phyloP scores from a whole-genome alignment of 2,113 vertebrate species.

The Onychorhynchus coronatus region DNA sequence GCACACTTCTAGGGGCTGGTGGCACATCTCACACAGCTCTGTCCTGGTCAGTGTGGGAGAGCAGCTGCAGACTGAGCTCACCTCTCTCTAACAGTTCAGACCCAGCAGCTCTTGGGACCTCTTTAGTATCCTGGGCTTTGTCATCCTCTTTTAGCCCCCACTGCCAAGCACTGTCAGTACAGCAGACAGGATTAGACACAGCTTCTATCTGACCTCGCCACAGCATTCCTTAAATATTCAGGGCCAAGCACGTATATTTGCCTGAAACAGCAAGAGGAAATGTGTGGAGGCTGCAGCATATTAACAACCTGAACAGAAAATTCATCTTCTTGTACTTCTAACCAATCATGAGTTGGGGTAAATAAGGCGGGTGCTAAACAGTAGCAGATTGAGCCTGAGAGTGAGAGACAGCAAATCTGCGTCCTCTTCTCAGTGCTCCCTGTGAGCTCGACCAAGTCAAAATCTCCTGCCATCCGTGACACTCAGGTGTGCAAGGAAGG shows the following conservation, averaged over 20 bases:
- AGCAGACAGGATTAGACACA: not conserved
- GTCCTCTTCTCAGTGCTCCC: not conserved
- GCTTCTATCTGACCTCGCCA: not conserved
- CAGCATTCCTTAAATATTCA: not conserved
- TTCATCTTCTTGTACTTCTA: not conserved
- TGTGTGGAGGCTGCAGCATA: not conserved
- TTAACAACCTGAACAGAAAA: not conserved
- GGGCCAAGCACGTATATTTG: not conserved
- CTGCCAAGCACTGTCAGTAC: not conserved
- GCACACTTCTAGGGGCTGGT: not conserved
- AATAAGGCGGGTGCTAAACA: not conserved
- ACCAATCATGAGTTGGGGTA: not conserved
- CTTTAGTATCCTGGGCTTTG: not conserved
- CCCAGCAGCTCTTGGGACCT: not conserved
- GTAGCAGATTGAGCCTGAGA: not conserved
- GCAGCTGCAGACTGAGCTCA: not conserved
- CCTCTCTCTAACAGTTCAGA: not conserved
- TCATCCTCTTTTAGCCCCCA: not conserved
- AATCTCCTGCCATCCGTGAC: not conserved
- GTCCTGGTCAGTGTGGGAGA: not conserved
- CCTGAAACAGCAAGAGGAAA: not conserved
- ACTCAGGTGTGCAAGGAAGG: not conserved
- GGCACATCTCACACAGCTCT: not conserved
- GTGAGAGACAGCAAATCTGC: not conserved
- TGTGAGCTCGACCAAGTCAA: not conserved